These are phyloP conservation scores for Anoplopoma fimbria DNA, from an alignment of 2,113 vertebrate species.

Conservation along the genomic window DNA sequence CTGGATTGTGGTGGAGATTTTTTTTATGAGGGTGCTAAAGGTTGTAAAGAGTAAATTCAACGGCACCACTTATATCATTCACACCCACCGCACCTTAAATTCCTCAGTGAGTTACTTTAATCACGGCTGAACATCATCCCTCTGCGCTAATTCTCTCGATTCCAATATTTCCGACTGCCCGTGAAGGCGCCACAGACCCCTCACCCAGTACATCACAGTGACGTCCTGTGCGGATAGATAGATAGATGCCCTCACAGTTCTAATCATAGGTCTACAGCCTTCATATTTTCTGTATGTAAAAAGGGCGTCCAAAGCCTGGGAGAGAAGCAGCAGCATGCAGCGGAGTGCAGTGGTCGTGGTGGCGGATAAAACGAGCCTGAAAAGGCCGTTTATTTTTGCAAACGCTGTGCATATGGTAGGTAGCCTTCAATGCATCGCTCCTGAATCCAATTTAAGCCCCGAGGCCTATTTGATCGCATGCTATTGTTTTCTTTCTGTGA, in stretches of 20 bases:
- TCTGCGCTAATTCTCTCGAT: background rate
- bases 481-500: background rate
- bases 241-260: conserved; percentile 51
- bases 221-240: conserved; percentile 63
- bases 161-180: conserved; percentile 30
- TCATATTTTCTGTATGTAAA: conserved; percentile 34
- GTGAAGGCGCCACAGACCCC: conserved; percentile 54
- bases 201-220: conserved; percentile 54
- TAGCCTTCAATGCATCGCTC: background rate
- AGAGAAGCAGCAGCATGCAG: conserved; percentile 70
- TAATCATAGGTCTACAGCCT: background rate
- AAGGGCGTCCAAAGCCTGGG: conserved; percentile 11
- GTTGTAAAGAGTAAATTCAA: too few relatives aligned
- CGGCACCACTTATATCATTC: background rate
- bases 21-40: background rate
- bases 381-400: conserved; percentile 78
- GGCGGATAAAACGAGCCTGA: conserved; percentile 79
- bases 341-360: conserved; percentile 78
- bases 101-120: background rate
- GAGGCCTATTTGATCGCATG: conserved; percentile 26
- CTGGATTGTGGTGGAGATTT: background rate
- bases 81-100: background rate
- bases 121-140: background rate
- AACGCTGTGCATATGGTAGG: conserved; percentile 79
- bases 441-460: background rate